Percentiles rank a stretch among this genome's conserved stretches.
Conservation (phyloP, 1,140 invertebrate species). For the Zaprionus vittiger region DNA sequence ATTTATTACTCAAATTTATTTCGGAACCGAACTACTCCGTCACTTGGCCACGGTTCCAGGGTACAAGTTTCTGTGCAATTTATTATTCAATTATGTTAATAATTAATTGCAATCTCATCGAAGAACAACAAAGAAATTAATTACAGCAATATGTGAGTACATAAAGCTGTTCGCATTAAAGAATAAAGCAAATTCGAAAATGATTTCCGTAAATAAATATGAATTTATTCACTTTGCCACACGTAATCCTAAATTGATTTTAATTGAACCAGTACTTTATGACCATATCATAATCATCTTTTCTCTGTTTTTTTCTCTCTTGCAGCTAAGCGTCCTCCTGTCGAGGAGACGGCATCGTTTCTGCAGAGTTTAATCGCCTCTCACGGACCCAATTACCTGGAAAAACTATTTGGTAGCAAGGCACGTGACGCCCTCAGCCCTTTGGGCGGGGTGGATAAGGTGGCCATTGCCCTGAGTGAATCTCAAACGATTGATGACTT, state of each 20-base stretch:
- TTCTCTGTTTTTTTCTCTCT: conserved; percentile 30
- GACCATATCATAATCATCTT: not conserved
- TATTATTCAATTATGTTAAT: not conserved
- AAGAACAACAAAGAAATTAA: not conserved
- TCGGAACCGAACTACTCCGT: too few species aligned
- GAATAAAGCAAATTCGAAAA: not conserved
- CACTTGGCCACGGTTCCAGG: not conserved
- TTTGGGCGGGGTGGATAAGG: conserved; percentile 96
- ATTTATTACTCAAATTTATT: too few species aligned
- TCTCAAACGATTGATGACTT: conserved; percentile 95
- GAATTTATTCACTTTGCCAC: not conserved
- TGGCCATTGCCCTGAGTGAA: conserved; percentile 97
- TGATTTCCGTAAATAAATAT: not conserved
- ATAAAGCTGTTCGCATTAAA: conserved; percentile 11
- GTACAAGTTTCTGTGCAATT: not conserved
- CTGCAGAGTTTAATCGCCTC: conserved; percentile 95
- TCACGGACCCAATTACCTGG: conserved; percentile 97
- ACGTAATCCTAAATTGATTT: not conserved
- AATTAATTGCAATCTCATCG: conserved; percentile 9
- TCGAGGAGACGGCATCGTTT: conserved; percentile 97
- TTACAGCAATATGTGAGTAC: not conserved
- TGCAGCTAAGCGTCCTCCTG: conserved; percentile 96
- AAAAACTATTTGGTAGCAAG: conserved; percentile 97
- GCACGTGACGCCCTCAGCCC: conserved; percentile 95
- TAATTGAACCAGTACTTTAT: not conserved